Evolutionary conservation across 2,888 invertebrate species (phyloP).

Genomic region (Lissonota sp.): DNA sequence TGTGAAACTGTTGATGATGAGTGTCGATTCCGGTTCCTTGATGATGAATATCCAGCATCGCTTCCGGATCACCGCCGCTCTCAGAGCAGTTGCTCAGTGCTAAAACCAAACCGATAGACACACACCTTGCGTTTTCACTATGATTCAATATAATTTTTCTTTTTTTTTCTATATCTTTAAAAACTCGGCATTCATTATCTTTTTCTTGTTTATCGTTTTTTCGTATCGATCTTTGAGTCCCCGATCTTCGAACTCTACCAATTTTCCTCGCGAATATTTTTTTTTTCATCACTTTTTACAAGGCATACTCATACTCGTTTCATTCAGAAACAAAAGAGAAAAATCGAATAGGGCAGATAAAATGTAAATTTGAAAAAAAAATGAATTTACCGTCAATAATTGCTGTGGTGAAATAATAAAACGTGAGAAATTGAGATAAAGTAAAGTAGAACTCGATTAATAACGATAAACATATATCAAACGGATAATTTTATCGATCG

Average conservation of each 20-base stretch:
- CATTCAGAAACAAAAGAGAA: too few relatives aligned
- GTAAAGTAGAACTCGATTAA: too few relatives aligned
- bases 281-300: conserved; percentile 3
- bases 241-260: background rate
- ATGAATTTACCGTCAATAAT: background rate
- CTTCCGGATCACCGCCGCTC: conserved; percentile 83
- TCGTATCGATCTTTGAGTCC: conserved; percentile 29
- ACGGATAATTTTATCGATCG: too few relatives aligned
- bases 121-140: conserved; percentile 83
- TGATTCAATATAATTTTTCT: conserved; percentile 70
- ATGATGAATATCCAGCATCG: conserved; percentile 83
- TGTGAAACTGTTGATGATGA: conserved; percentile 83
- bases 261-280: conserved; percentile 54
- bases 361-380: conserved; percentile 1
- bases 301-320: too few relatives aligned
- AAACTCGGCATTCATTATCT: conserved; percentile 27
- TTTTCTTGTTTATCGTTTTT: conserved; percentile 52
- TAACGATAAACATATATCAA: too few relatives aligned
- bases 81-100: conserved; percentile 84
- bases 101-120: conserved; percentile 84
- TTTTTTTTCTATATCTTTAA: conserved; percentile 67
- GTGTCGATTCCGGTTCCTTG: conserved; percentile 82
- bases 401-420: too few relatives aligned
- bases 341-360: background rate
- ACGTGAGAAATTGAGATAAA: too few relatives aligned